Base-by-base conservation (phyloP, 2,113 vertebrate genomes). In the Galemys pyrenaicus region DNA sequence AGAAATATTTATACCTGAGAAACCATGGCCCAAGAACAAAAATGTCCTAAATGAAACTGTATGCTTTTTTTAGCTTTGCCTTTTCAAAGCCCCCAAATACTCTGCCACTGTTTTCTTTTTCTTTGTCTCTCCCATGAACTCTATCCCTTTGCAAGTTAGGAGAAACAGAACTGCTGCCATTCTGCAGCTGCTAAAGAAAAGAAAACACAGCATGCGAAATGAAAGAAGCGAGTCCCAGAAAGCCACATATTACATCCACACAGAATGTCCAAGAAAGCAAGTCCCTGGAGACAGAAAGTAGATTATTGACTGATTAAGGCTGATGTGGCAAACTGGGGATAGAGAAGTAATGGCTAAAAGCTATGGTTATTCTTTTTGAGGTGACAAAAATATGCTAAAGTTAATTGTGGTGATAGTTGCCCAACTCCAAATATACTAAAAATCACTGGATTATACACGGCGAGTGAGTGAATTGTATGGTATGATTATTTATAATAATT, bases 21-120 rank as follows among this genome's bases (percentile, higher is more conserved):
- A 91, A 32, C 30, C 70, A 28, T 4, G 30, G 39, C 35, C 49
- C n/a, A n/a, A 75, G 93, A 86, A 84, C 81, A 67, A 96, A 87
- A 91, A 79, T 39, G 13, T 65, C 74, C 73, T 82, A 81, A 85
- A 51, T 68, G 37, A 96, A 92, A 68, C 10, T 30, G 35, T 32
- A 49, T 26, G 58, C 35, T 16, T 77, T 73, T 74, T 65, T 44
- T 71, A 54, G 24, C 22, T 88, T 78, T 74, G 19, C 54, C 6
- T 56, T 88, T 77, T 90, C 46, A 39, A 44, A 68, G 71, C 60
- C 10, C 16, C n/a, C 41, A 89, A 24, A 68, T 78, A 24, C 13
- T 41, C 19, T 5, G 44, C 15, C 26, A 3, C 19, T 16, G 15
- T 73, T 94, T 79, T 9, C 35, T n/a, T n/a, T 67, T 46, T 49